Evolutionary conservation across 2,888 invertebrate species (phyloP), one percentile per base, ranked within the genome.

Genomic region (Bombyx huttoni): DNA sequence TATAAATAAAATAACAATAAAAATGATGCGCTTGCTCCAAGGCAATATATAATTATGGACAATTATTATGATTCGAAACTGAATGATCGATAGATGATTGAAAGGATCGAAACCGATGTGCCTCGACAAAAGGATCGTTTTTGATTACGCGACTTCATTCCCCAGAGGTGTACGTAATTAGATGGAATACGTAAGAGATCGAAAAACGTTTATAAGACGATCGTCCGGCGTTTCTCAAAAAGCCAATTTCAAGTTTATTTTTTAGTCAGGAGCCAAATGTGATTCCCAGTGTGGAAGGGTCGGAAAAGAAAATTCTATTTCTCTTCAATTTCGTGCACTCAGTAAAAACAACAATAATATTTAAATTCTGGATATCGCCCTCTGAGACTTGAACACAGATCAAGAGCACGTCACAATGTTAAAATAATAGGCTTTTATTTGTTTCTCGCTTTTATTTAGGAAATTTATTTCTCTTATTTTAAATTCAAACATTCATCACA

Each of bases 1-100:
- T 87, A 87, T 88, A 88, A 88, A 88, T 88, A 88, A 88, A 88
- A 88, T 88, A 88, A 86, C 87, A 88, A 88, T 88, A 88, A 88
- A 87, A 88, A 78, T 71, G 87, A 86, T 81, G 85, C 80, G 79
- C 77, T 71, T 67, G 70, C 78, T 78, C 80, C 80, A 81, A 80
- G 84, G 81, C 86, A 84, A 85, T 86, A 83, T 88, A 81, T 88
- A 88, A 88, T 88, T 88, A 88, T 85, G 88, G 83, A 83, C 87
- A 88, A 88, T 88, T 88, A 88, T 85, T 87, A 83, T 86, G 83
- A 87, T 86, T 75, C 80, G 79, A 82, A 81, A 81, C 84, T 81
- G 79, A 85, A 85, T 86, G 82, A 80, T 73, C 79, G 83, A 85
- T 86, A 86, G 87, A 87, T 85, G 87, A 86, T 86, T 86, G 87